These are phyloP conservation scores for Dryoscopus gambensis DNA, from an alignment of 2,113 vertebrate species.

Conservation along the genomic window DNA sequence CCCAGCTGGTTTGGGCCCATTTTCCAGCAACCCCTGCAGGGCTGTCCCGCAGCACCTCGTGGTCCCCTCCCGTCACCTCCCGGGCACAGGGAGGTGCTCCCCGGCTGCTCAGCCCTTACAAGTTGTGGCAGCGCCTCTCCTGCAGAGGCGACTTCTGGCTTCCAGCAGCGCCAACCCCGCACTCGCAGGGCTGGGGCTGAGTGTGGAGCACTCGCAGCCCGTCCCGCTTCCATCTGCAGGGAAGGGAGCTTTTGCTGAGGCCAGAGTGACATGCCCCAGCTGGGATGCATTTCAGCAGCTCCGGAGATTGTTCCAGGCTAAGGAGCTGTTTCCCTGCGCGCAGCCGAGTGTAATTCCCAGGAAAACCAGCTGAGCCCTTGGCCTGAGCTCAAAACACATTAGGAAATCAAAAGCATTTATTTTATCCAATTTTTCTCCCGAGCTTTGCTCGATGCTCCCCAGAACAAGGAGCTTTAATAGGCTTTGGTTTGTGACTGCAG, in stretches of 20 bases:
- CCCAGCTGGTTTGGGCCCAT: not conserved
- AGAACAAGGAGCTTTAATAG: slow-evolving; percentile 49
- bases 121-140: not conserved
- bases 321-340: slow-evolving; percentile 63
- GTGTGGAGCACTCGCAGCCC: not conserved
- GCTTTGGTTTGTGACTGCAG: slow-evolving; percentile 43
- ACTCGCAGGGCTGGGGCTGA: not conserved
- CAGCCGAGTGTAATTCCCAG: slow-evolving; percentile 54
- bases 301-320: slow-evolving; percentile 35
- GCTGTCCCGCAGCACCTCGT: not conserved
- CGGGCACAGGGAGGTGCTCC: not conserved
- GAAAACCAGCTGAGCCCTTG: slow-evolving; percentile 66
- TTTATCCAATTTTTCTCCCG: slow-evolving; percentile 59
- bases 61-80: not conserved
- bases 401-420: slow-evolving; percentile 74
- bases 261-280: slow-evolving; percentile 15
- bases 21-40: not conserved
- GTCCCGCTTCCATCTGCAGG: not conserved
- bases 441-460: slow-evolving; percentile 52
- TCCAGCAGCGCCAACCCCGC: rapidly evolving
- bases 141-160: not conserved
- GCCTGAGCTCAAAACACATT: slow-evolving; percentile 62
- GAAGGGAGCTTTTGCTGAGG: not conserved
- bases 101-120: not conserved
- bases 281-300: slow-evolving; percentile 58